Percentiles rank a stretch among this genome's conserved stretches.
Conservation (phyloP, 2,888 invertebrate species). For the Drosophila percnosoma region DNA sequence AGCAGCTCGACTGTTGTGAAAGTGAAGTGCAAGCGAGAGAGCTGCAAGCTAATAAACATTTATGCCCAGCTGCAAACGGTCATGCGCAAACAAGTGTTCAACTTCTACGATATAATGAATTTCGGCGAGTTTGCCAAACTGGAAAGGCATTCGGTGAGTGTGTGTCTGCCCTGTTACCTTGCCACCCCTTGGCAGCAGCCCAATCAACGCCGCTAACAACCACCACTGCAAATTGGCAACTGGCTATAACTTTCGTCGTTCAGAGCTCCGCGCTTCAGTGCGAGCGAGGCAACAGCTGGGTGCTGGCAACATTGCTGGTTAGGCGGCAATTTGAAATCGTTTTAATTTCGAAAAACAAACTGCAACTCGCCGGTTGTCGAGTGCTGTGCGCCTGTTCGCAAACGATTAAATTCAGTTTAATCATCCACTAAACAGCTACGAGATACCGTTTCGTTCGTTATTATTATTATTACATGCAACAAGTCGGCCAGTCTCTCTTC, state of each 20-base stretch:
- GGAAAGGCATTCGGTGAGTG: not conserved
- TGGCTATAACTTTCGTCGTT: constrained; percentile 15
- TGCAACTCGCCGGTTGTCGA: constrained; percentile 29
- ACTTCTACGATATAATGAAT: constrained; percentile 40
- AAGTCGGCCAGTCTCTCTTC: constrained; percentile 47
- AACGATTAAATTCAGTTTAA: constrained; percentile 85
- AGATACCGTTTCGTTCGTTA: constrained; percentile 80
- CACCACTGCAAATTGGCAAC: constrained; percentile 51
- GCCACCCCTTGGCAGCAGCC: not conserved
- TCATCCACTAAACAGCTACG: constrained; percentile 84
- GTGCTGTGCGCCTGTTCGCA: constrained; percentile 84
- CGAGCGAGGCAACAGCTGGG: constrained; percentile 56
- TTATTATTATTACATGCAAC: constrained; percentile 80
- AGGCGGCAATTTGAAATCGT: constrained; percentile 75
- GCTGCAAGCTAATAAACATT: constrained; percentile 14
- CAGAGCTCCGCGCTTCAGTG: constrained; percentile 26
- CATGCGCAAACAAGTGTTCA: constrained; percentile 42
- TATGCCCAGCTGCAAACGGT: constrained; percentile 47
- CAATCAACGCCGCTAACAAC: constrained; percentile 9
- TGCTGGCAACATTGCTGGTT: constrained; percentile 21
- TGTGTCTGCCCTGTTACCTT: not conserved
- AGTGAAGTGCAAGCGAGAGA: constrained; percentile 47
- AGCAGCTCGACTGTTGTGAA: constrained; percentile 12
- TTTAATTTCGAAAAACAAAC: constrained; percentile 62
- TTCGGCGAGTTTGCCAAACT: constrained; percentile 17